Evolutionary conservation across 2,113 vertebrate species (phyloP), one percentile per base, ranked within the genome.

Genomic region (Cyphomyrus discorhynchus): DNA sequence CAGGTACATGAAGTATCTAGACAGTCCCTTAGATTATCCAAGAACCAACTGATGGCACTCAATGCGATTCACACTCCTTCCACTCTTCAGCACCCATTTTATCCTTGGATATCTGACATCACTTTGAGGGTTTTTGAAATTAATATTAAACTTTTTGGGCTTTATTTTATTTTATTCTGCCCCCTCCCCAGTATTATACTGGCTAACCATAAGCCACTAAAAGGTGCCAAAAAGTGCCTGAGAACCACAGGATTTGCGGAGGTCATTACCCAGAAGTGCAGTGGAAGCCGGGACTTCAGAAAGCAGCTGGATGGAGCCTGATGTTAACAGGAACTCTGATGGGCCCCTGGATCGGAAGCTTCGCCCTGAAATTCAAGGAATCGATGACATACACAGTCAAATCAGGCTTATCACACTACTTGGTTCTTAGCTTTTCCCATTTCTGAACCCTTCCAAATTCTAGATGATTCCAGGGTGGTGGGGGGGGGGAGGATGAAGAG

Each of bases 321-420:
- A 86, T 19, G 89, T 66, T 58, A 90, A 5, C 24, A 86, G 35
- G 8, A 47, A 49, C n/a, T 86, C 56, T 21, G 19, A 45, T 39
- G 42, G 21, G 13, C 31, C 47, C 56, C 21, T 3, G 35, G 83
- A 46, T 35, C 52, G 39, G 2, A 70, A 17, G 35, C 56, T 31
- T 83, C 89, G 42, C n/a, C 45, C 89, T 90, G 89, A 27, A 47
- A 90, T 27, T 31, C 5, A 84, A 39, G 15, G 5, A 80, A 53
- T 50, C 3, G 5, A 39, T 27, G 42, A 89, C 42, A 66, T 15
- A 10, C 31, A 74, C 70, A 77, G 27, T 19, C 31, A 24, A 15
- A 27, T 77, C 35, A 39, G 13, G 31, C 4, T 3, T 0, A 17
- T 13, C 70, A 77, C 31, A 77, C 3, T 13, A 39, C 31, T 77